phyloP scores from a whole-genome alignment of 2,888 invertebrate species.

The Hetaerina titia region DNA sequence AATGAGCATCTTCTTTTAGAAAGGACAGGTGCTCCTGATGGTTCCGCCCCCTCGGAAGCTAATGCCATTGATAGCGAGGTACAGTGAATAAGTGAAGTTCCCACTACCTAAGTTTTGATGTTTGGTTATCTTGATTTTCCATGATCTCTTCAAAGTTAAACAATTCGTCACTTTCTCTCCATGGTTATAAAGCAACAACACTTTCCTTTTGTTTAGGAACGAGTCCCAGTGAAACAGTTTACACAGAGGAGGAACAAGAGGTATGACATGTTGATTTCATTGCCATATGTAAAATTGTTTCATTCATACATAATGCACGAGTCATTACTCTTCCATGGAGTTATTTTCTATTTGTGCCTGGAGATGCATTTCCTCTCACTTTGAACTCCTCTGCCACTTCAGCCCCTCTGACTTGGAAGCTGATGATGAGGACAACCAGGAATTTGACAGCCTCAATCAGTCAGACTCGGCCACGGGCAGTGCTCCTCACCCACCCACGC shows the following conservation, averaged over 20 bases:
- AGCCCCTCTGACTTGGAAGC: constrained; percentile 82
- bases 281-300: not conserved
- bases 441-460: constrained; percentile 79
- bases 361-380: constrained; percentile 71
- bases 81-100: not conserved
- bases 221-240: constrained; percentile 75
- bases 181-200: not conserved
- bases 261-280: constrained; percentile 72
- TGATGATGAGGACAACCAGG: constrained; percentile 81
- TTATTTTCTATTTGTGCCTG: constrained; percentile 37
- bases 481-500: constrained; percentile 60
- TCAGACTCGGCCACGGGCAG: constrained; percentile 75
- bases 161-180: constrained; percentile 43
- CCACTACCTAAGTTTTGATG: not conserved
- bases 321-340: not conserved
- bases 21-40: constrained; percentile 48
- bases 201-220: constrained; percentile 74
- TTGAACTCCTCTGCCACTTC: constrained; percentile 71
- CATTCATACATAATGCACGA: not conserved
- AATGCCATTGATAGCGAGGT: constrained; percentile 50
- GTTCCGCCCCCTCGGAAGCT: constrained; percentile 4
- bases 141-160: not conserved
- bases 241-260: constrained; percentile 78
- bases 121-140: not conserved
- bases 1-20: constrained; percentile 77